Evolutionary conservation across 2,113 vertebrate species (phyloP), one percentile per base, ranked within the genome.

Genomic region (Phalacrocorax brasilianus): DNA sequence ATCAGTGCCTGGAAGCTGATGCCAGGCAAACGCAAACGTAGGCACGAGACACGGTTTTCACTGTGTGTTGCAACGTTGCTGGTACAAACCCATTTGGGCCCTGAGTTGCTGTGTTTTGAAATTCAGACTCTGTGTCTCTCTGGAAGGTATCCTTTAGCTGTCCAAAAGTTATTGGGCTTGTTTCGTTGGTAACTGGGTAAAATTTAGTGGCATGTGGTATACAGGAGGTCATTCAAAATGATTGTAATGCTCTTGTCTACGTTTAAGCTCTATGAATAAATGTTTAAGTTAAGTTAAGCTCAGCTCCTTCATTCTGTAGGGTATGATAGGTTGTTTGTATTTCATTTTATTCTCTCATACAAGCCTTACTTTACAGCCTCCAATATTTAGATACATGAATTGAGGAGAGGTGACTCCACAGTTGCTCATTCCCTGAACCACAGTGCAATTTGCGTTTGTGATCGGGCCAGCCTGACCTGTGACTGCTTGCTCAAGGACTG

Each of bases 51-150:
- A 17, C 8, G 26, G 14, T 55, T 83, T 75, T 50, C 72, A n/a
- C 21, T 23, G 12, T 42, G 12, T 32, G 8, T 68, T 24, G 0
- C 40, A 12, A 4, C 3, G 4, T 55, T 1, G 0, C 28, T 63
- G 35, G 10, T 56, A 33, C 11, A n/a, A 63, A 32, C 11, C 85
- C 32, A 0, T 38, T 56, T 44, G 42, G 6, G 42, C 33, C 42
- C 28, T 4, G 32, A 84, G 15, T 56, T 58, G 30, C 45, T 86
- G 30, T 0, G 28, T 78, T 74, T 53, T 77, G 5, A 35, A 53
- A 42, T 30, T 19, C 28, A 61, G 68, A 26, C n/a, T 62, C 12
- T 42, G 14, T 78, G 15, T 1, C 32, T 59, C 70, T 68, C 8
- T 56, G 61, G 74, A 81, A 82, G 56, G 17, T 15, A 55, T n/a